Conservation (phyloP, 1,140 invertebrate species). For the Pseudomyrmex gracilis region DNA sequence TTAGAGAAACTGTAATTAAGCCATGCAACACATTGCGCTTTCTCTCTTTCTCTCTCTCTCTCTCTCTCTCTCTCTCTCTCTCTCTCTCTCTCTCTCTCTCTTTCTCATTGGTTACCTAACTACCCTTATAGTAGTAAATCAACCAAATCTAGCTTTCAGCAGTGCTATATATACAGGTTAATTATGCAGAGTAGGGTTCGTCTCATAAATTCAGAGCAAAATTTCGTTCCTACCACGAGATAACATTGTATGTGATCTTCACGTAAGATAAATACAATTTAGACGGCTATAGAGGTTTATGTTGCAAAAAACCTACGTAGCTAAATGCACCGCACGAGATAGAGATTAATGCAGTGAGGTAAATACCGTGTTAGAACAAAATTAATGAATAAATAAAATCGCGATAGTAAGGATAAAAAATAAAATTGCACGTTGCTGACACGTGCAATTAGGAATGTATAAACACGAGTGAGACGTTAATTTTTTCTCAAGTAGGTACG, state of each 20-base stretch:
- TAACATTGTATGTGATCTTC: conserved; percentile 25
- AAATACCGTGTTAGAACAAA: background rate
- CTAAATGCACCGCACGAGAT: background rate
- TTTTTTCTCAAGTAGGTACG: conserved; percentile 1
- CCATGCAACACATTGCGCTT: conserved; percentile 4
- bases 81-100: too few species aligned
- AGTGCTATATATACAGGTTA: conserved; percentile 33
- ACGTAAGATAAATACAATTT: conserved; percentile 14
- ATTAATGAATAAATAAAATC: too few species aligned
- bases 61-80: too few species aligned
- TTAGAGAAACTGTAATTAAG: conserved; percentile 48
- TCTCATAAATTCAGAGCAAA: conserved; percentile 31
- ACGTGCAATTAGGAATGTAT: background rate
- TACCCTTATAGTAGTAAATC: conserved; percentile 35
- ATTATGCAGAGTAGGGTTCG: conserved; percentile 8
- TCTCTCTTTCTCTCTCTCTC: too few species aligned
- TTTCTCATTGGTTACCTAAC: conserved; percentile 11
- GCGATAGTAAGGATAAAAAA: background rate
- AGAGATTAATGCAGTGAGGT: background rate
- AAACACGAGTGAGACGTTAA: background rate
- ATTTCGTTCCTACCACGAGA: conserved; percentile 12
- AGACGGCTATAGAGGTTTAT: background rate
- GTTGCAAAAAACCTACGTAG: too few species aligned
- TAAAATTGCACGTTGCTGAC: background rate
- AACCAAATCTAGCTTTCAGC: conserved; percentile 39